Conservation (phyloP, 2,888 invertebrate species). For the Clanis bilineata region DNA sequence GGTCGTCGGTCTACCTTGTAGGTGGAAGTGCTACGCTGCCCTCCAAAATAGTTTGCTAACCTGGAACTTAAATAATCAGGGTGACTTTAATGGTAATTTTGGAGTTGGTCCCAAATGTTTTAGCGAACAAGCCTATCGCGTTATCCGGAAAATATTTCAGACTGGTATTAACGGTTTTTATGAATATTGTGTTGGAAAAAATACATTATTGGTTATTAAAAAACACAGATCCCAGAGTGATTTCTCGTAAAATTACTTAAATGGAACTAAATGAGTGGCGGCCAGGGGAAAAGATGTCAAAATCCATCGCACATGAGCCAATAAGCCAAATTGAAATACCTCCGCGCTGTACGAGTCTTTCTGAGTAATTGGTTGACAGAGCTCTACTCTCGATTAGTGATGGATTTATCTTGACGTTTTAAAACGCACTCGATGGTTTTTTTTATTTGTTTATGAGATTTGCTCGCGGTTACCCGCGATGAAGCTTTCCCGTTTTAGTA, state of each 20-base stretch:
- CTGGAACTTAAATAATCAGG: too few relatives aligned
- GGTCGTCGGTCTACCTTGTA: too few relatives aligned
- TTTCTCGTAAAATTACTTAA: conserved; percentile 54
- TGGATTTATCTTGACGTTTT: conserved; percentile 30
- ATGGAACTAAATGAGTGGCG: conserved; percentile 57
- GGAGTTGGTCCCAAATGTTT: too few relatives aligned
- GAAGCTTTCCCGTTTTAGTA: too few relatives aligned
- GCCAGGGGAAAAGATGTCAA: conserved; percentile 72
- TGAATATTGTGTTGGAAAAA: neutral
- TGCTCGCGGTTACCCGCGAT: too few relatives aligned
- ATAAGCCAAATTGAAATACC: conserved; percentile 78
- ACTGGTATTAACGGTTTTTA: too few relatives aligned
- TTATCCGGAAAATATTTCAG: too few relatives aligned
- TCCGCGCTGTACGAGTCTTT: conserved; percentile 68
- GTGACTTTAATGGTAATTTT: too few relatives aligned
- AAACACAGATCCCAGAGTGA: conserved; percentile 30
- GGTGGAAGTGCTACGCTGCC: too few relatives aligned
- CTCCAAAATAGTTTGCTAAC: too few relatives aligned
- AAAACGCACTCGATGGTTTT: conserved; percentile 14
- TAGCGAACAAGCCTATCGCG: too few relatives aligned
- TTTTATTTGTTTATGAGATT: neutral
- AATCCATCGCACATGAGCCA: conserved; percentile 74
- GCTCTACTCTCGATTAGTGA: conserved; percentile 58
- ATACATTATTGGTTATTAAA: neutral
- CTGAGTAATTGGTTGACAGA: conserved; percentile 75